Evolutionary conservation across 2,113 vertebrate species (phyloP), one percentile per base, ranked within the genome.

Genomic region (Seriola aureovittata): DNA sequence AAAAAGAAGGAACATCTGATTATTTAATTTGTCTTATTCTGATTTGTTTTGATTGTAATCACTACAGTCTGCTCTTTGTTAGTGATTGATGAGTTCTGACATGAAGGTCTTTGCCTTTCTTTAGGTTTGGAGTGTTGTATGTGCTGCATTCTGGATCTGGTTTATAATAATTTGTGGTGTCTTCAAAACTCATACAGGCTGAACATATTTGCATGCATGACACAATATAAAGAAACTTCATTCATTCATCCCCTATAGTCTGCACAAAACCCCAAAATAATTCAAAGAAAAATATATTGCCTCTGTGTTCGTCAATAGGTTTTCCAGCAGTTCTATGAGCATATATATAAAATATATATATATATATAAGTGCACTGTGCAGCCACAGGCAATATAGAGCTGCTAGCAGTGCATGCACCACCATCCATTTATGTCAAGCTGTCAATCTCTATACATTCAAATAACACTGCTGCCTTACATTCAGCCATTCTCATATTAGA

Each of bases 341-440:
- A 13, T 44, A 4, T 57, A 8, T 25, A 25, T 25, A 25, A 25
- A 25, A 25, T 25, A 25, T 25, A 25, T 25, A 25, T 25, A 25
- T 25, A 25, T 25, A 25, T 25, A 25, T 25, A 6, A 36, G 36
- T 66, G 59, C 29, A 17, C 68, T 29, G 48, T 32, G 32, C 32
- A 58, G 25, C 67, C 19, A 13, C 32, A 40, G 46, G 23, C 25
- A 8, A 46, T 9, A 0, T 21, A 12, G 21, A 55, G 66, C 48
- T 4, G 9, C 23, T 13, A 13, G 38, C 54, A n/a, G 52, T 50
- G 66, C 34, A 0, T 29, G 66, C 81, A 71, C 34, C 73, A 29
- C 42, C 75, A 50, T 69, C 70, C 69, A 58, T 74, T 82, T 13
- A 32, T 85, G 81, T 85, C 85, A 80, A 80, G 4, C 54, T 71